These are phyloP conservation scores for Vanessa atalanta DNA, from an alignment of 1,140 invertebrate genomes.

Conservation along the genomic window DNA sequence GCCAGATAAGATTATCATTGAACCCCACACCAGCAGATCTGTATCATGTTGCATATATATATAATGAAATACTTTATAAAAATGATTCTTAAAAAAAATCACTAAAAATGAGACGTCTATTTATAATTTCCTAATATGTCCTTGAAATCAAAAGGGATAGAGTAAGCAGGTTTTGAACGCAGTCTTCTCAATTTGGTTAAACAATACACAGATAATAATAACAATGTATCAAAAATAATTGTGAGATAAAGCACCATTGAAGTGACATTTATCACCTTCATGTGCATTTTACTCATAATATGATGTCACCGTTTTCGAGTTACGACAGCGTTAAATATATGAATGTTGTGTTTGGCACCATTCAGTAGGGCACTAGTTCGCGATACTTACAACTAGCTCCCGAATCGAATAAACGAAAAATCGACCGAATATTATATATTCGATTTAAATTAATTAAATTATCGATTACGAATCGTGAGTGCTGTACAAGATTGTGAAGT, in stretches of 20 bases:
- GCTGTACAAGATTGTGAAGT: constrained; percentile 6
- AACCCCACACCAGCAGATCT: too few species aligned
- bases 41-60: too few species aligned
- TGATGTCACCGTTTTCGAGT: constrained; percentile 37
- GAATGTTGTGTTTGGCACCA: constrained; percentile 55
- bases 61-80: too few species aligned
- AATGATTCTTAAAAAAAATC: too few species aligned
- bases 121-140: too few species aligned
- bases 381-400: constrained; percentile 38
- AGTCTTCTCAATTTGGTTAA: too few species aligned
- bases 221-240: not conserved
- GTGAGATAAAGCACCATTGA: not conserved
- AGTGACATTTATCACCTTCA: constrained; percentile 29
- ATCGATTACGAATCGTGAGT: constrained; percentile 17
- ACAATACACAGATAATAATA: too few species aligned
- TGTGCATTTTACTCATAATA: constrained; percentile 39
- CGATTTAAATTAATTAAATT: constrained; percentile 7
- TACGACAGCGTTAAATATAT: constrained; percentile 41
- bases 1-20: too few species aligned
- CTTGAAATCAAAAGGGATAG: too few species aligned
- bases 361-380: constrained; percentile 53
- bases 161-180: too few species aligned
- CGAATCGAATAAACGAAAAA: constrained; percentile 43
- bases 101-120: too few species aligned
- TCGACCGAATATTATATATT: constrained; percentile 27